Evolutionary conservation across 2,113 vertebrate genomes (phyloP).

Genomic region (Beaufortia kweichowensis): DNA sequence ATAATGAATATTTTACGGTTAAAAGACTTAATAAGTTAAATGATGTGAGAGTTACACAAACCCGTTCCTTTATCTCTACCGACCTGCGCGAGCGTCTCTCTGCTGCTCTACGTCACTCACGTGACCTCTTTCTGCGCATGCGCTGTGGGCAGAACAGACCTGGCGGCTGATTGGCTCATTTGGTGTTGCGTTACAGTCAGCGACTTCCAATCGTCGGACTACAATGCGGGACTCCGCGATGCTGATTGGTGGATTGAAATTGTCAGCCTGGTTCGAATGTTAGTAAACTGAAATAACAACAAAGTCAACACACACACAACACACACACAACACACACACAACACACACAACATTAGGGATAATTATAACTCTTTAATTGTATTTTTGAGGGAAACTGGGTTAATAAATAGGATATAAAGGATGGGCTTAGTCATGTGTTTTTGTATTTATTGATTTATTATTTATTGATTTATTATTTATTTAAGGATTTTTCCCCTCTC

Average conservation of each 20-base stretch:
- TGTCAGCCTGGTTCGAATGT: constrained; percentile 14
- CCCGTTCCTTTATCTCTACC: constrained; percentile 15
- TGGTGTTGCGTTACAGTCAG: not conserved
- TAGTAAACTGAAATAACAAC: constrained; percentile 19
- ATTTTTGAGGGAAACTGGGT: no score
- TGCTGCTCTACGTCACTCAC: not conserved
- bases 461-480: no score
- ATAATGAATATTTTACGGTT: fast-evolving
- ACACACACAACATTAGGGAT: no score
- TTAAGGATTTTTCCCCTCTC: no score
- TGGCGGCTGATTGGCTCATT: not conserved
- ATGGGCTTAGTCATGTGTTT: no score
- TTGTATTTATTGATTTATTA: no score
- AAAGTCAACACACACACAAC: not conserved
- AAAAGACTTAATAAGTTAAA: not conserved
- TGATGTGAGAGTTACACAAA: not conserved
- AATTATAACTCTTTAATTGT: no score
- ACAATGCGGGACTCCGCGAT: not conserved
- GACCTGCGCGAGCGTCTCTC: not conserved
- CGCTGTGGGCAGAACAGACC: no score
- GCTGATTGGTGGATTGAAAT: constrained; percentile 5
- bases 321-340: no score
- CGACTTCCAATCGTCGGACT: not conserved
- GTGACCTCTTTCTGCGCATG: not conserved
- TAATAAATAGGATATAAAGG: no score